Conservation (phyloP, 2,888 invertebrate genomes). For the Athrips mouffetella region DNA sequence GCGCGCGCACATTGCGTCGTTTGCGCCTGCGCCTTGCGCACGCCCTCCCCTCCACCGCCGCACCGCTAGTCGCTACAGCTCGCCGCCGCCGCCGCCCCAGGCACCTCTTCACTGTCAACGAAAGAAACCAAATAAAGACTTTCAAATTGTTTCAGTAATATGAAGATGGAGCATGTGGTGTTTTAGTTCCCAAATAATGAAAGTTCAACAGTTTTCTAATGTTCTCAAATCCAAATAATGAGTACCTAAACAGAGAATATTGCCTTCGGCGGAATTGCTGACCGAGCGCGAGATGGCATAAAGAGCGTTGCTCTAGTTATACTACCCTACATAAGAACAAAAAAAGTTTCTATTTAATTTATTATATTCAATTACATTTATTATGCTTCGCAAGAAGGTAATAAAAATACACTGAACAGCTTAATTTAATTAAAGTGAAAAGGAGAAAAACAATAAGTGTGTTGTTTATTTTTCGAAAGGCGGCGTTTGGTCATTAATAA, state of each 20-base stretch:
- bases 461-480: background rate
- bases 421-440: conserved; percentile 6
- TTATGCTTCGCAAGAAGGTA: too few relatives aligned
- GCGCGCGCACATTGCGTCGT: conserved; percentile 69
- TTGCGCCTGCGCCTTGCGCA: conserved; percentile 34
- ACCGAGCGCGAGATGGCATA: too few relatives aligned
- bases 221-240: too few relatives aligned
- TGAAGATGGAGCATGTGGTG: too few relatives aligned
- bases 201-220: too few relatives aligned
- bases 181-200: too few relatives aligned
- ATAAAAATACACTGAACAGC: background rate
- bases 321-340: too few relatives aligned
- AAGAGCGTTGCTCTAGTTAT: too few relatives aligned
- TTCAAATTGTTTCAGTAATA: conserved; percentile 3
- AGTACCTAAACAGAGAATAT: too few relatives aligned
- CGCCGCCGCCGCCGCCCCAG: conserved; percentile 29
- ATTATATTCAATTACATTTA: too few relatives aligned
- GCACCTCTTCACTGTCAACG: conserved; percentile 17
- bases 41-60: conserved; percentile 44
- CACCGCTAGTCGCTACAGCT: conserved; percentile 61
- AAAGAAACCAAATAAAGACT: conserved; percentile 13
- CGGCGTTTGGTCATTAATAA: conserved; percentile 9
- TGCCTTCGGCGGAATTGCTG: too few relatives aligned
- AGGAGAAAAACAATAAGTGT: background rate
- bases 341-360: too few relatives aligned